These are phyloP conservation scores for Babylonia areolata DNA, from an alignment of 1,140 invertebrate species.

Conservation along the genomic window DNA sequence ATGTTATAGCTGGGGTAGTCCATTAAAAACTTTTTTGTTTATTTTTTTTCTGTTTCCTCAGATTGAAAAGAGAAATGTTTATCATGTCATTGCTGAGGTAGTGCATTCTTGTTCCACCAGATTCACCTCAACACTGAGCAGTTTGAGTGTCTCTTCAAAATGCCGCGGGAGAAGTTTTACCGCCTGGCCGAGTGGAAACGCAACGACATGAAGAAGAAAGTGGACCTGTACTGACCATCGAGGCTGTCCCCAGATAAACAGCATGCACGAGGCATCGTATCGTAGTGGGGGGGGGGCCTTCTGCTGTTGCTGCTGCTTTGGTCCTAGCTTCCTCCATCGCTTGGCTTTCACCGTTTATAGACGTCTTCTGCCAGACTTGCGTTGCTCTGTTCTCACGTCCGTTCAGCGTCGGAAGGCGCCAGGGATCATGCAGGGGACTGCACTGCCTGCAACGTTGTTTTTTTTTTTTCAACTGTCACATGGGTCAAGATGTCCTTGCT, in stretches of 20 bases:
- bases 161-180: constrained; percentile 94
- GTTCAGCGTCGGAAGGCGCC: not conserved
- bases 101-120: constrained; percentile 81
- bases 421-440: not conserved
- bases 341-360: not conserved
- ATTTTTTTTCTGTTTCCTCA: too few relatives aligned
- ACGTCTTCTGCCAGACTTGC: too few relatives aligned
- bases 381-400: not conserved
- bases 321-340: not conserved
- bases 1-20: too few relatives aligned
- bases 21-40: too few relatives aligned
- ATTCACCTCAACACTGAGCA: constrained; percentile 96
- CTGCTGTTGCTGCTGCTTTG: not conserved
- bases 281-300: not conserved
- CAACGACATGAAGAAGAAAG: constrained; percentile 95
- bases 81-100: too few relatives aligned
- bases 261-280: too few relatives aligned
- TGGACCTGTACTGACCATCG: constrained; percentile 83
- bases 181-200: constrained; percentile 97
- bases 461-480: too few relatives aligned
- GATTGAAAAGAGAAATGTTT: too few relatives aligned
- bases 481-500: too few relatives aligned
- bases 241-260: too few relatives aligned
- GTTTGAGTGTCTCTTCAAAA: constrained; percentile 95
- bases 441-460: not conserved